Conservation (phyloP, 2,888 invertebrate species). For the Lucinisca nassula region DNA sequence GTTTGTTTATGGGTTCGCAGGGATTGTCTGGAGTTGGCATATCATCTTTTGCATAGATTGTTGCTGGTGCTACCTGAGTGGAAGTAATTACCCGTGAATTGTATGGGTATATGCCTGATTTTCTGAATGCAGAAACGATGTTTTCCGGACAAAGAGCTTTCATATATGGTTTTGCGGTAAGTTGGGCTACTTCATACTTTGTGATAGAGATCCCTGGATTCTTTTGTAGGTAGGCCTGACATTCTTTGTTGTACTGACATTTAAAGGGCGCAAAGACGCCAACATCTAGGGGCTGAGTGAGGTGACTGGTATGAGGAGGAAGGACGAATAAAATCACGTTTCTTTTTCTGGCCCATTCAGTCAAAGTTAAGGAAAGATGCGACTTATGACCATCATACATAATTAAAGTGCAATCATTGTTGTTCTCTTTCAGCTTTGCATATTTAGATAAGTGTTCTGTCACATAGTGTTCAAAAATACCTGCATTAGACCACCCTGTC, state of each 20-base stretch:
- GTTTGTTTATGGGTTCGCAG: too few relatives aligned
- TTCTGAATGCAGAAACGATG: neutral
- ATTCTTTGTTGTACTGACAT: conserved; percentile 35
- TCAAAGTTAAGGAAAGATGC: conserved; percentile 32
- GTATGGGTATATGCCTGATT: neutral
- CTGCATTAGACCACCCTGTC: too few relatives aligned
- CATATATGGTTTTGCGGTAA: conserved; percentile 44
- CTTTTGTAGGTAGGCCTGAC: conserved; percentile 30
- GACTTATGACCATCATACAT: conserved; percentile 57
- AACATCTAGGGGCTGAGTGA: conserved; percentile 57
- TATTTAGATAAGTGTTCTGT: too few relatives aligned
- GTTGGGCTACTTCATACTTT: conserved; percentile 40
- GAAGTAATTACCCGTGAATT: neutral
- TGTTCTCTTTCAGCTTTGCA: conserved; percentile 4
- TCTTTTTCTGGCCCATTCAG: conserved; percentile 45
- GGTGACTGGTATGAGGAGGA: too few relatives aligned
- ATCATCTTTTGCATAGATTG: neutral
- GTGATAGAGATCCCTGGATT: conserved; percentile 37
- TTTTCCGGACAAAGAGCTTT: conserved; percentile 17
- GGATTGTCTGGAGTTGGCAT: too few relatives aligned
- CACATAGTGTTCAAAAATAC: too few relatives aligned
- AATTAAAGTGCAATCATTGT: conserved; percentile 21
- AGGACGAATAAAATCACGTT: conserved; percentile 56
- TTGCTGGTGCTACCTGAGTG: neutral
- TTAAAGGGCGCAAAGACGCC: conserved; percentile 52